Base-by-base conservation (phyloP, 2,113 vertebrate genomes). In the Leucoraja erinaceus region DNA sequence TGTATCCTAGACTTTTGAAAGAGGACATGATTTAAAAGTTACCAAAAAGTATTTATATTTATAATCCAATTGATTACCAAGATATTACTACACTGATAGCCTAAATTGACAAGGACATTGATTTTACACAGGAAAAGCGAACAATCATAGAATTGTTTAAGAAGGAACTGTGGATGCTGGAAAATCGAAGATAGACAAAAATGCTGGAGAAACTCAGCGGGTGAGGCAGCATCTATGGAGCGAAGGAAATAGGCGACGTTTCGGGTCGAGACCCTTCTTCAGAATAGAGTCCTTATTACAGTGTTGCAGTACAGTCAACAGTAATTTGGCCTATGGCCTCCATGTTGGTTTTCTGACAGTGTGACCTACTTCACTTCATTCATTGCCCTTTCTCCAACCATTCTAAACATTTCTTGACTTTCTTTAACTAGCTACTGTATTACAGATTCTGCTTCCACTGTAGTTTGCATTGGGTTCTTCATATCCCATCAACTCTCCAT, bases 321-420 rank as follows among this genome's bases (percentile, higher is more conserved):
- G 59, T 59, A 0, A 61, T 86, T 61, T 63, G 56, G 56, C 59
- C 12, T 86, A 63, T 88, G 63, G 59, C 61, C 12, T n/a, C 83
- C 18, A 61, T 88, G 28, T 14, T 1, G 14, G 14, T 28, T n/a
- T n/a, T 88, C 83, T 63, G 83, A 61, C 59, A 63, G 5, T n/a
- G 1, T 88, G n/a, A 16, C 16, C 25, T 12, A 31, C 28, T 88
- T 66, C 6, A 33, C 63, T 88, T 31, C 59, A 31, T 88, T 7
- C 59, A 12, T 56, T 88, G 83, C 59, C 59, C 83, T 88, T 88
- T 88, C n/a, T 5, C 4, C n/a, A 16, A n/a, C 31, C 59, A 4
- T 61, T 88, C 83, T 88, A 16, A 88, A 63, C 31, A 63, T 88
- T 88, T 88, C 61, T 88, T n/a, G 6, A 63, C 59, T 63, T 88